Conservation (phyloP, 92 coral and sea anemone genomes). For the Siderastrea siderea region DNA sequence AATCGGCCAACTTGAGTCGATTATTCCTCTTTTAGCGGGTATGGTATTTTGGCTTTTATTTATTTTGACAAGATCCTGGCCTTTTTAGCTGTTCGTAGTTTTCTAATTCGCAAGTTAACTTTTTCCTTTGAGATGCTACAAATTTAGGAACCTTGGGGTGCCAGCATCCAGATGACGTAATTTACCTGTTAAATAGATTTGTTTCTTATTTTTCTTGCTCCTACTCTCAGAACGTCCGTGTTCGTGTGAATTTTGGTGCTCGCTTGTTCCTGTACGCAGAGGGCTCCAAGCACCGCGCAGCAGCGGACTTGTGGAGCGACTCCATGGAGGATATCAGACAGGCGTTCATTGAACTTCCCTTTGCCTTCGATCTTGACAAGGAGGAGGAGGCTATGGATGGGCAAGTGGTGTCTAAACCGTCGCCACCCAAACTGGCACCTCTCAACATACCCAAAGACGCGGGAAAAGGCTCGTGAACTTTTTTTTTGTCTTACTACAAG, state of each 20-base stretch:
- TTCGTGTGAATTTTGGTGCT: conserved; percentile 91
- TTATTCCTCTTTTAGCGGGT: no score
- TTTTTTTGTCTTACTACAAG: no score
- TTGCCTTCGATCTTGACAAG: conserved; percentile 61
- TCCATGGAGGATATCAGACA: conserved; percentile 85
- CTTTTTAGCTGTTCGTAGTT: no score
- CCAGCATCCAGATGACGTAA: no score
- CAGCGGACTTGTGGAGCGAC: conserved; percentile 84
- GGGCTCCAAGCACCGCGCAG: conserved; percentile 86
- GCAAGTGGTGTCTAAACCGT: conserved; percentile 32
- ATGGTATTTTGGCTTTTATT: no score
- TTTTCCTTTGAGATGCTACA: no score
- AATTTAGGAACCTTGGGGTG: no score
- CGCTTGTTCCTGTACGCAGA: conserved; percentile 87
- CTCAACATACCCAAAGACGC: conserved; percentile 19
- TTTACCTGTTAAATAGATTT: neutral
- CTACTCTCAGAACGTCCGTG: conserved; percentile 77
- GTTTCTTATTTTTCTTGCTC: neutral
- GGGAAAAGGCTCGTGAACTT: conserved; percentile 14
- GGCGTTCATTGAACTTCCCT: conserved; percentile 81
- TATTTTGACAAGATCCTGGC: no score
- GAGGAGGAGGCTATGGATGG: conserved; percentile 54
- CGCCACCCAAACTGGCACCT: conserved; percentile 34
- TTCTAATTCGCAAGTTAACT: no score
- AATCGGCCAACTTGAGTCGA: no score